Base-by-base conservation (phyloP, 2,797 vertebrate genomes). In the Cynopterus sphinx region DNA sequence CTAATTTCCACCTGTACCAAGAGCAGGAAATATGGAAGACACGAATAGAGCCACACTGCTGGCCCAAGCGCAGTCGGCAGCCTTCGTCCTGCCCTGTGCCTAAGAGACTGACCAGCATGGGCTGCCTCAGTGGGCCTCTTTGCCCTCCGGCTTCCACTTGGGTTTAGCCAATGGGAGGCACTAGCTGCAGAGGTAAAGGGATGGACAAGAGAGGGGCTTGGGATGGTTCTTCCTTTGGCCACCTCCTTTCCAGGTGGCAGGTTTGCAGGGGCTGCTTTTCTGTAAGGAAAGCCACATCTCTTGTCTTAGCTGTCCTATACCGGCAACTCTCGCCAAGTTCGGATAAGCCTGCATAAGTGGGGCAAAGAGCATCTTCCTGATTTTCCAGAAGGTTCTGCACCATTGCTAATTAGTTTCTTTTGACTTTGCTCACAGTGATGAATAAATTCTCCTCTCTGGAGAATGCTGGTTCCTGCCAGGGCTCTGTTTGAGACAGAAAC, bases 1-100 rank as follows among this genome's bases (percentile, higher is more conserved):
- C 71, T 86, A 7, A 33, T 96, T 95, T 91, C 95, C 55, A 95
- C 81, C 36, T 70, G 36, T 24, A 57, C 21, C 79, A 41, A 46
- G 55, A 51, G 24, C 59, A 41, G 65, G 95, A 24, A 75, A 15
- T 15, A 31, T 2, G 15, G 43, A 65, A 83, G 51, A 22, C n/a
- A 0, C 6, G 63, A 78, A n/a, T 0, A 2, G 65, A 2, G 49
- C 41, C 12, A 1, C 26, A 28, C 51, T 9, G 4, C 84, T 24
- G 3, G 74, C 39, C 49, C 2, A 26, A 63, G n/a, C 6, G 65
- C 17, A 5, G 19, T 33, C 5, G 1, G 13, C 4, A 13, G 26
- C 36, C 22, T 55, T 6, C 31, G 3, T 46, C 21, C 24, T 5
- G 46, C 28, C 51, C 53, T 39, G 61, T n/a, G 67, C 46, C 55